Base-by-base conservation (phyloP, 2,888 invertebrate species). In the Rhynchonema sp. region DNA sequence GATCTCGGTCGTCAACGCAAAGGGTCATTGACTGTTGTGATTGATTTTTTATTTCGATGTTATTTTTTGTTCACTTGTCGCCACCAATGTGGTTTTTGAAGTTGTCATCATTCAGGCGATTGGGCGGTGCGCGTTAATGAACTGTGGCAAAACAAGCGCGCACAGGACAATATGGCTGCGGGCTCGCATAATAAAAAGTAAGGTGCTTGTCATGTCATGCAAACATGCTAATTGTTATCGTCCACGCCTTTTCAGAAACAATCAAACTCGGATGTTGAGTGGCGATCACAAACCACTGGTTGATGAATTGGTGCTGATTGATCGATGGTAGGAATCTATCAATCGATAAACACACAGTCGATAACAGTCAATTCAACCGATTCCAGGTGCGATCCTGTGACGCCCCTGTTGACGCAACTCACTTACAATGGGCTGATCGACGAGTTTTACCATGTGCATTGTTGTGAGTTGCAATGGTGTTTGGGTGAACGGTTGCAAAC, bases 391-490 rank as follows among this genome's bases (percentile, higher is more conserved):
- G 98, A 99, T 79, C 81, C 91, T 59, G 80, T 96, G 56, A 87
- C 90, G 56, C 87, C 91, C 0, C 78, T 98, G 68, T 83, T 87
- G 0, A 91, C 91, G 0, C 98, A 96, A 71, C 80, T 94, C 46
- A 96, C 96, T 0, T 98, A 96, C 69, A 94, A 94, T 75, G 98
- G 96, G 1, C 80, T 98, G 9, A 87, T 98, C 64, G 98, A 98
- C 76, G 94, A 96, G 74, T 81, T 90, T 61, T 94, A 84, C 75
- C 85, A 86, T 46, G 87, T 94, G 61, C 84, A 83, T 66, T 83
- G 80, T 67, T 52, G 63, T 58, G 2, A 1, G 55, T 9, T 23
- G n/a, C n/a, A n/a, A 53, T 25, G 53, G n/a, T n/a, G n/a, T n/a
- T n/a, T n/a, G n/a, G n/a, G n/a, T n/a, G n/a, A n/a, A n/a, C n/a